Evolutionary conservation across 2,797 vertebrate species (phyloP).

Genomic region (Poeciliopsis infans): DNA sequence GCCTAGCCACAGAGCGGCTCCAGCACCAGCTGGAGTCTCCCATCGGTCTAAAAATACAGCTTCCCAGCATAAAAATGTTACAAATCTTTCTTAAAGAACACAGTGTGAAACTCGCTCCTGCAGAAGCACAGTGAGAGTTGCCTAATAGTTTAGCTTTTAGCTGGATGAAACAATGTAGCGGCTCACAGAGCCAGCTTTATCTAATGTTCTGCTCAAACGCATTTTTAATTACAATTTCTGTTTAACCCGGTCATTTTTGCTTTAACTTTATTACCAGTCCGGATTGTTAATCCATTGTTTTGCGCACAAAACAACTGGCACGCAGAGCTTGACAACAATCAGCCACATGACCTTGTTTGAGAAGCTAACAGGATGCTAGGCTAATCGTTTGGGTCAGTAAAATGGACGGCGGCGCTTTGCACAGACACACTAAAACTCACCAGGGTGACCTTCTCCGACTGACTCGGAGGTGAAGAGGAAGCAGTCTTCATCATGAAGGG

Average conservation of each 20-base stretch:
- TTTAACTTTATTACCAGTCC: not conserved
- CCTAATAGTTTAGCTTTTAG: not conserved
- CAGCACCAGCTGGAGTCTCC: not conserved
- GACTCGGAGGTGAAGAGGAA: constrained; percentile 97
- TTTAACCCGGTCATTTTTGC: not conserved
- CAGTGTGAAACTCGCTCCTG: not conserved
- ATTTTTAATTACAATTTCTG: not conserved
- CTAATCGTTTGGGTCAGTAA: not conserved
- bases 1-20: not conserved
- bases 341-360: constrained; percentile 37
- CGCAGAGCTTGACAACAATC: not conserved
- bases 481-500: constrained; percentile 84
- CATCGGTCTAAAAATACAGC: not conserved
- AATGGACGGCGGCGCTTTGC: not conserved
- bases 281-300: not conserved
- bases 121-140: not conserved
- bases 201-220: not conserved
- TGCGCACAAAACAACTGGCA: not conserved
- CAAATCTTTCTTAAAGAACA: not conserved
- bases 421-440: constrained; percentile 70
- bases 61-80: not conserved
- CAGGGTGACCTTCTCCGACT: constrained; percentile 94
- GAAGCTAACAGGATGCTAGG: constrained; percentile 38
- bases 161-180: not conserved
- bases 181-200: not conserved